These are phyloP conservation scores for Agelaius phoeniceus DNA, from an alignment of 2,113 vertebrate species.

Conservation along the genomic window DNA sequence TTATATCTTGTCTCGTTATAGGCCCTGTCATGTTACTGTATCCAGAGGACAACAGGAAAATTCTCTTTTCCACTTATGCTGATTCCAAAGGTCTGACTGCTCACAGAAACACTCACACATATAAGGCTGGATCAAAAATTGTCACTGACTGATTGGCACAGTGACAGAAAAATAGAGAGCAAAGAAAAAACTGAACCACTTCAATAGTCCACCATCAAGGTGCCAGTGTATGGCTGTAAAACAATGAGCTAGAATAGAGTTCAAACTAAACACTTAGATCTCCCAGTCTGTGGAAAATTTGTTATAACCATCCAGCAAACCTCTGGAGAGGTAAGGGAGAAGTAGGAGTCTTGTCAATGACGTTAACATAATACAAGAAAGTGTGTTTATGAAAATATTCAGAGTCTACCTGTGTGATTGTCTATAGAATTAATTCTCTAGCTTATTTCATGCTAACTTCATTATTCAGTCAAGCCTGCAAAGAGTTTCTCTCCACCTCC, in stretches of 20 bases:
- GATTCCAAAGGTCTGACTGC: neutral
- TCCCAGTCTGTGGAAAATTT: neutral
- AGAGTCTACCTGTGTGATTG: neutral
- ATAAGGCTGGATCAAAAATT: neutral
- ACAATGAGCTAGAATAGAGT: neutral
- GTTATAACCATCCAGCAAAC: neutral
- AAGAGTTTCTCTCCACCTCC: neutral
- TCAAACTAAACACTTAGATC: neutral
- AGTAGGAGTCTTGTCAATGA: neutral
- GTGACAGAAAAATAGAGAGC: neutral
- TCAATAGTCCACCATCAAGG: neutral
- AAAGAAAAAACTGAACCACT: neutral
- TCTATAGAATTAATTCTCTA: neutral
- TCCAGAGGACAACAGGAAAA: neutral
- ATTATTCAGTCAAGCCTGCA: neutral
- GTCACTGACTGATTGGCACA: neutral
- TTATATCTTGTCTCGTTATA: neutral
- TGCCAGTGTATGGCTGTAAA: neutral
- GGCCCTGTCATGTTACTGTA: neutral
- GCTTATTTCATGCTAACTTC: neutral
- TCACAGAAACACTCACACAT: neutral
- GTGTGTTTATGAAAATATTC: neutral
- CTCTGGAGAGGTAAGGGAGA: neutral
- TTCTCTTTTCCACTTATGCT: neutral
- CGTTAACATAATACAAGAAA: fast-evolving